Base-by-base conservation (phyloP, 2,797 vertebrate species). In the Propithecus perrieri region DNA sequence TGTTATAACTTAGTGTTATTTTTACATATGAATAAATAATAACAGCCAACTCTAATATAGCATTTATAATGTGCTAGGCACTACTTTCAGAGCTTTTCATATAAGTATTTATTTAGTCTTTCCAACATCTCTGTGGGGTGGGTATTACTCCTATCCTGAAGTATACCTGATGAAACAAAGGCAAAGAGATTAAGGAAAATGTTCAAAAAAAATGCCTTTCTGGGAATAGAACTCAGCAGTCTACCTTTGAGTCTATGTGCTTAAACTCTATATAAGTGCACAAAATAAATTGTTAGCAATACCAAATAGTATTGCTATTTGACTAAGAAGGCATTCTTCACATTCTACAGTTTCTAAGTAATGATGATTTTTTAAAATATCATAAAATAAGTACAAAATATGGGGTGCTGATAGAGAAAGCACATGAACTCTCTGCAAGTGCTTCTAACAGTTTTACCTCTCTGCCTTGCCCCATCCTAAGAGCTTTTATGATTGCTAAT, bases 401-500 rank as follows among this genome's bases (percentile, higher is more conserved):
- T 38, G 17, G 35, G 4, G 41, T 41, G 38, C n/a, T 89, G 30
- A 13, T 84, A 20, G 33, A 35, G 55, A 79, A 50, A 63, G 15
- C 57, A 10, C 41, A 50, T 67, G 30, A 50, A 50, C 8, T 28
- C 11, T 69, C 71, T 91, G 18, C 55, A 67, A 94, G 75, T 43
- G 67, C 7, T 93, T 96, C 67, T 88, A 35, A 67, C 50, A 55
- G 20, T 81, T 96, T 94, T 81, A 43, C 26, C 94, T 84, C 33
- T 97, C 75, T 75, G 8, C n/a, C 43, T 86, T 59, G 46, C 22
- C 48, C 33, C 83, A 10, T 30, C 50, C 75, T 71, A 7, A 90
- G 63, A 92, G 67, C 67, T 90, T 89, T 24, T 96, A 90, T 93
- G 94, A 96, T 97, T 94, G 43, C 20, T 97, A 91, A 95, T 97